Percentiles rank a stretch among this genome's conserved stretches.
Conservation (phyloP, 2,797 vertebrate genomes). For the Anabas testudineus region DNA sequence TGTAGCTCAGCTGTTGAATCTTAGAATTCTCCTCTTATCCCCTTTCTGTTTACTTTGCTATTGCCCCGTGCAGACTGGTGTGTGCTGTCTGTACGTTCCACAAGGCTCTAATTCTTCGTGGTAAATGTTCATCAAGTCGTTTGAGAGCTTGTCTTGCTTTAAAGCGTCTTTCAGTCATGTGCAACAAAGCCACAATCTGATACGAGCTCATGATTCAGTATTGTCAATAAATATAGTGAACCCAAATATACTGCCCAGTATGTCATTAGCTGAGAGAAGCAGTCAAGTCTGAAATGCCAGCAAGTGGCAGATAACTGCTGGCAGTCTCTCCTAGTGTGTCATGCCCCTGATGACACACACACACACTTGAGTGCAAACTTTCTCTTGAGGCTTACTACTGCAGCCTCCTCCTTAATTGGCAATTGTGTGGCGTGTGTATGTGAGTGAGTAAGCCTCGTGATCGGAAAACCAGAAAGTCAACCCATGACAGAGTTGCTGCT, state of each 20-base stretch:
- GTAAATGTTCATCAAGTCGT: too few species aligned
- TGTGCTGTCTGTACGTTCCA: too few species aligned
- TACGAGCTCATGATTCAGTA: constrained; percentile 6
- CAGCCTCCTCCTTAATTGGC: constrained; percentile 33
- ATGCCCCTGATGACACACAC: constrained; percentile 43
- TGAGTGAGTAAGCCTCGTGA: constrained; percentile 34
- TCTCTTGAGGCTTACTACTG: constrained; percentile 35
- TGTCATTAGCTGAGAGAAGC: constrained; percentile 22
- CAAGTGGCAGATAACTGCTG: constrained; percentile 53
- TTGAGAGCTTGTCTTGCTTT: not conserved
- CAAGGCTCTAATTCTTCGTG: too few species aligned
- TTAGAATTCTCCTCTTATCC: constrained; percentile 27
- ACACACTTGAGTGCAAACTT: constrained; percentile 38
- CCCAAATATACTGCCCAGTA: constrained; percentile 19
- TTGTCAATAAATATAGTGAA: not conserved
- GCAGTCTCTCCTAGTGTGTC: constrained; percentile 35
- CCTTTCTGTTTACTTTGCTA: not conserved
- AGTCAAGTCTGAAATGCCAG: constrained; percentile 32
- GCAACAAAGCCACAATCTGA: constrained; percentile 6
- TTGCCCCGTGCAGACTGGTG: too few species aligned
- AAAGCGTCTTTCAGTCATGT: constrained; percentile 6
- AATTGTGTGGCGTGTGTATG: constrained; percentile 25
- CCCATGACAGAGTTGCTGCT: constrained; percentile 40
- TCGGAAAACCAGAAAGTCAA: constrained; percentile 40
- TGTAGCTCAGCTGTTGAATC: constrained; percentile 59